These are phyloP conservation scores for Cylindroiulus punctatus DNA, from an alignment of 2,888 invertebrate genomes.

Conservation along the genomic window DNA sequence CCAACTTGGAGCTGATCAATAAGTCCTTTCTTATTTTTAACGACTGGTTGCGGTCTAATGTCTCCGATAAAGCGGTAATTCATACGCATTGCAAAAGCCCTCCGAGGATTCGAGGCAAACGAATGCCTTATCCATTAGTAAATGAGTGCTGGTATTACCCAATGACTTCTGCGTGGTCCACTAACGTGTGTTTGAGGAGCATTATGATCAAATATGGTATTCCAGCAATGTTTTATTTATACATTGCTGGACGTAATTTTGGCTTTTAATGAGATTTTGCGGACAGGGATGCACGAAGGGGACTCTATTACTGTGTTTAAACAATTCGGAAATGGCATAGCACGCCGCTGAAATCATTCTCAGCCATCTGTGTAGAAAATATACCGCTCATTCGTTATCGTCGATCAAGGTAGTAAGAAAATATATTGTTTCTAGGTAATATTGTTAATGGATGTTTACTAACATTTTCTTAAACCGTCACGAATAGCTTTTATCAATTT, in stretches of 20 bases:
- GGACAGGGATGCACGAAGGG: neutral
- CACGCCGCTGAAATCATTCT: neutral
- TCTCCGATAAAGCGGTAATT: slow-evolving; percentile 9
- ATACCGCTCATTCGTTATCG: neutral
- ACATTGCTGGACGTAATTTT: slow-evolving; percentile 4
- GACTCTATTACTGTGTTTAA: neutral
- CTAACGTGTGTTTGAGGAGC: slow-evolving; percentile 11
- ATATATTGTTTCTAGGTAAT: neutral
- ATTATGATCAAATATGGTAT: slow-evolving; percentile 33
- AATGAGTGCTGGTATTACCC: neutral
- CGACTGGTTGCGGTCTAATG: neutral
- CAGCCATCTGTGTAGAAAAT: neutral
- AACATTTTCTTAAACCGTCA: neutral
- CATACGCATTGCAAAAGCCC: neutral
- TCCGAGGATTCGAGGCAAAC: neutral
- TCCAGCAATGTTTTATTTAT: slow-evolving; percentile 28
- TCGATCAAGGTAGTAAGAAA: neutral
- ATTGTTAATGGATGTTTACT: neutral
- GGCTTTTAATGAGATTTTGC: slow-evolving; percentile 9
- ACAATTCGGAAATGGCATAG: neutral
- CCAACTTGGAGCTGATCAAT: neutral
- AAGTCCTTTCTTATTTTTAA: neutral
- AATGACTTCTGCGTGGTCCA: neutral
- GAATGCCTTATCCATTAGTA: neutral
- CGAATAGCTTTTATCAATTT: neutral